Percentiles rank a stretch among this genome's conserved stretches.
Conservation (phyloP, 1,140 invertebrate species). For the Gryon sp. region DNA sequence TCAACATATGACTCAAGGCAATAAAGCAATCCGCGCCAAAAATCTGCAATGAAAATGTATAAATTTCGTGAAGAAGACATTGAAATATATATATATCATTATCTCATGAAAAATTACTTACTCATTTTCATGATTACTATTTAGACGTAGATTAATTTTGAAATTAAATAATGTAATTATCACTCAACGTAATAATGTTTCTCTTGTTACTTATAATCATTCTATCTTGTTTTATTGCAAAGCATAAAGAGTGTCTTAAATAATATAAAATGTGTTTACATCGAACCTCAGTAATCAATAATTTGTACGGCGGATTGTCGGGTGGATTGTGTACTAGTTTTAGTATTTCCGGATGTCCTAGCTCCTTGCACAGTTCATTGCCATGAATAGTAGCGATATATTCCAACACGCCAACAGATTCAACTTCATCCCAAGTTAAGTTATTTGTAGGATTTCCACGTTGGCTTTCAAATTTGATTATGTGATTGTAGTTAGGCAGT, state of each 20-base stretch:
- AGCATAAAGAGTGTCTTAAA: too few relatives aligned
- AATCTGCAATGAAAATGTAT: slow-evolving; percentile 60
- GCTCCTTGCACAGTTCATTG: slow-evolving; percentile 45
- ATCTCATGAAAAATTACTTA: too few relatives aligned
- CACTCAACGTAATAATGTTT: too few relatives aligned
- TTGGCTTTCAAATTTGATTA: slow-evolving; percentile 56
- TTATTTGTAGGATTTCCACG: slow-evolving; percentile 60
- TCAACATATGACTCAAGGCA: slow-evolving; percentile 80
- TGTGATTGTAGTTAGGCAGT: slow-evolving; percentile 79
- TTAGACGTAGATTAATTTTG: too few relatives aligned
- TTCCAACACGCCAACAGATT: slow-evolving; percentile 3
- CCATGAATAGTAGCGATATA: slow-evolving; percentile 34
- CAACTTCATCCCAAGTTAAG: slow-evolving; percentile 34
- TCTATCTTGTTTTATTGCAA: too few relatives aligned
- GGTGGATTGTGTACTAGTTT: slow-evolving; percentile 49
- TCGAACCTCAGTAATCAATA: slow-evolving; percentile 55
- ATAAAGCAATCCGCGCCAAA: slow-evolving; percentile 76
- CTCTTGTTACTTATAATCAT: too few relatives aligned
- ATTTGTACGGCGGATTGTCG: slow-evolving; percentile 58
- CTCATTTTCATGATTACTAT: too few relatives aligned
- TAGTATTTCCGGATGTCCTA: slow-evolving; percentile 38
- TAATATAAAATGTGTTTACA: too few relatives aligned
- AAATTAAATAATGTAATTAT: too few relatives aligned
- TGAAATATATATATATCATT: too few relatives aligned
- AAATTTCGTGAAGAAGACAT: too few relatives aligned